Evolutionary conservation across 37 sponge, comb jelly and placozoan genomes (phyloP).

Genomic region (Trichoplax adhaerens): DNA sequence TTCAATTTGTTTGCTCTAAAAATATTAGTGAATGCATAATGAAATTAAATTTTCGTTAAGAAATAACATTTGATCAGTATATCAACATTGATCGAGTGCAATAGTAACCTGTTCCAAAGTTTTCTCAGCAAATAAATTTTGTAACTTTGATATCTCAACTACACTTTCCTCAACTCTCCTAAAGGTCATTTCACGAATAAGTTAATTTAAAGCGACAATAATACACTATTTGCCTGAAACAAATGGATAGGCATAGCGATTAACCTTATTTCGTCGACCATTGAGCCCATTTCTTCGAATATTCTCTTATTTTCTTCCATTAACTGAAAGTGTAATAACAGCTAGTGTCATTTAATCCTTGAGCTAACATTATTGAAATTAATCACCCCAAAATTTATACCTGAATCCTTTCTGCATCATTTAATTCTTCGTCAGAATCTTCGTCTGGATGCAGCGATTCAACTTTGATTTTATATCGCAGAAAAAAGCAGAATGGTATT

Average conservation of each 20-base stretch:
- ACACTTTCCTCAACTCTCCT: constrained; percentile 44
- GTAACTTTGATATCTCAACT: constrained; percentile 59
- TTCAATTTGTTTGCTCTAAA: constrained; percentile 40
- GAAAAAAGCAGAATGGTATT: too few species aligned
- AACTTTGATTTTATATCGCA: too few species aligned
- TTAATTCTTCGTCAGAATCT: too few species aligned
- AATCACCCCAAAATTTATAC: too few species aligned
- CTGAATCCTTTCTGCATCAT: too few species aligned
- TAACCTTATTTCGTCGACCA: constrained; percentile 54
- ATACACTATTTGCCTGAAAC: constrained; percentile 19
- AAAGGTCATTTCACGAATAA: too few species aligned
- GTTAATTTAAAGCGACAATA: too few species aligned
- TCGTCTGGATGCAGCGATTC: too few species aligned
- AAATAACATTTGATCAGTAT: constrained; percentile 24
- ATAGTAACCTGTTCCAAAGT: constrained; percentile 18
- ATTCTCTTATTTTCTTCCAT: constrained; percentile 51
- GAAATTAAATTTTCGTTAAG: background rate
- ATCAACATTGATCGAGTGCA: constrained; percentile 11
- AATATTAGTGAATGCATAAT: background rate
- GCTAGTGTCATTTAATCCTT: too few species aligned
- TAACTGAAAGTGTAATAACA: constrained; percentile 17
- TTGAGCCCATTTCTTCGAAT: constrained; percentile 25
- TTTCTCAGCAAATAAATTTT: constrained; percentile 73
- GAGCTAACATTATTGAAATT: too few species aligned
- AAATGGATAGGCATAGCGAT: background rate